Base-by-base conservation (phyloP, 2,113 vertebrate species). In the Triplophysa siluroides region DNA sequence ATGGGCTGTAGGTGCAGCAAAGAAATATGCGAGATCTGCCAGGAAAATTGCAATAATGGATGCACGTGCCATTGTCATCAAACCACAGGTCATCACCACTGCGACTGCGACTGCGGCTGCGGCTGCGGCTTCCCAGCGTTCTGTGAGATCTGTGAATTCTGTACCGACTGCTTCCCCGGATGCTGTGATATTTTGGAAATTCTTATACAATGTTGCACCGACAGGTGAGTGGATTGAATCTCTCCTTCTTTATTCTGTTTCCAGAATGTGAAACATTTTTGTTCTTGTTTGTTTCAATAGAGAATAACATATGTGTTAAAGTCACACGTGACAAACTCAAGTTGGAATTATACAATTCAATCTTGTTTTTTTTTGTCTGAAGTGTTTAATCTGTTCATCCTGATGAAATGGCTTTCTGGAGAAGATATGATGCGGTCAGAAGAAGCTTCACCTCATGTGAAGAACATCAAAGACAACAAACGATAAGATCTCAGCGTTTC, bases 1-100 rank as follows among this genome's bases (percentile, higher is more conserved):
- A 73, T 73, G 70, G 70, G 52, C 38, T 41, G 70, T 73, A 52
- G n/a, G 13, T 21, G 21, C 29, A 73, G 70, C 54, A 73, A 41
- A 73, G n/a, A 58, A 16, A 14, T 5, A 6, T 73, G 70, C 58
- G 70, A 73, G 26, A 41, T 2, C 16, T 73, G 70, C 54, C 60
- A 73, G 11, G 52, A 58, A 8, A 73, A 41, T 11, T 73, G 70
- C 29, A 60, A 9, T 38, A 41, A 8, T 38, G 70, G 38, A 38
- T 73, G 70, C 29, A 41, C 5, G 2, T 73, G 70, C 14, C 52
- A 21, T 19, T 73, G 70, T 41, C 70, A 73, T 60, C 52, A 41
- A 3, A 1, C 0, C 54, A 4, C 16, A 11, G 33, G 33, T 38
- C 33, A 38, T 38, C 33, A 38, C 7, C 33, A 45, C 8, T 45